Conservation (phyloP, 2,888 invertebrate species). For the Tetragnatha montana region DNA sequence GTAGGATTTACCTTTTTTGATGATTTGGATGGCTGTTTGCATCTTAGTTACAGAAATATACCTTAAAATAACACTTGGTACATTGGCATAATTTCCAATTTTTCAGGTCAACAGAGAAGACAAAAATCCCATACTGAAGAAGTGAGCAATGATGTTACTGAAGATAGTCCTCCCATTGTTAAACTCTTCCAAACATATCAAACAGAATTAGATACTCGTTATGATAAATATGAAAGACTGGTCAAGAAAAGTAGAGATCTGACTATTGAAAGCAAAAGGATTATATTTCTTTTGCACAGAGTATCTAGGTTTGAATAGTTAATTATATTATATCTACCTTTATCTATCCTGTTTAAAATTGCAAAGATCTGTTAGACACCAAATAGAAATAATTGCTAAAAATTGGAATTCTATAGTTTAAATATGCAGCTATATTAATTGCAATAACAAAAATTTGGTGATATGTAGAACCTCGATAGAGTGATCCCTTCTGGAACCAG, state of each 20-base stretch:
- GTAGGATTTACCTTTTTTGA: too few species aligned
- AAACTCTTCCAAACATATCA: slow-evolving; percentile 74
- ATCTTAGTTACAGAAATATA: not conserved
- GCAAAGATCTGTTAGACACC: too few species aligned
- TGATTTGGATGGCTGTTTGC: not conserved
- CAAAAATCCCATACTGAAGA: slow-evolving; percentile 5
- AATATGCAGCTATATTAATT: too few species aligned
- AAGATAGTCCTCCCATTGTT: slow-evolving; percentile 48
- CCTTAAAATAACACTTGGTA: not conserved
- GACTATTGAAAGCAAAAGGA: slow-evolving; percentile 92
- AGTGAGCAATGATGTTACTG: not conserved
- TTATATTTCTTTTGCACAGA: slow-evolving; percentile 90
- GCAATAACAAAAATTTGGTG: too few species aligned
- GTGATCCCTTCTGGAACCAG: too few species aligned
- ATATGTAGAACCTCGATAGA: too few species aligned
- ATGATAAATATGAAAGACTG: slow-evolving; percentile 89
- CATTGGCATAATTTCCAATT: not conserved
- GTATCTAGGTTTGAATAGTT: slow-evolving; percentile 79
- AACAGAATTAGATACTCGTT: slow-evolving; percentile 82
- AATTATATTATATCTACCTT: not conserved
- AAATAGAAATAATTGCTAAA: too few species aligned
- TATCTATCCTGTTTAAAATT: too few species aligned
- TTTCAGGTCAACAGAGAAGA: slow-evolving; percentile 28
- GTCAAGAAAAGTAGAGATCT: slow-evolving; percentile 88
- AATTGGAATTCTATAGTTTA: too few species aligned